These are phyloP conservation scores for Lycaena phlaeas DNA, from an alignment of 2,888 invertebrate genomes.

Conservation along the genomic window DNA sequence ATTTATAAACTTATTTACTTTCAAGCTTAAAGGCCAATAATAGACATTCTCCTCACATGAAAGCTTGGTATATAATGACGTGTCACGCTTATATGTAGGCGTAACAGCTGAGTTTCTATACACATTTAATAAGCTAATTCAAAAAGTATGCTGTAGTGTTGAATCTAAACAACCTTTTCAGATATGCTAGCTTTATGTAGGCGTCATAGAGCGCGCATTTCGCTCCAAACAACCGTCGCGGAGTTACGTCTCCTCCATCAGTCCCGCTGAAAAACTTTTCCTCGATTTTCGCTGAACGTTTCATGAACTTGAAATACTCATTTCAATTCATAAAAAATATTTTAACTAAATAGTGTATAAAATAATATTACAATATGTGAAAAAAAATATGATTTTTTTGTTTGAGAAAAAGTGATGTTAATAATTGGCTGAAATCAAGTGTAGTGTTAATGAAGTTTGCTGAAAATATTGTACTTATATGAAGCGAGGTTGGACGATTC, in stretches of 20 bases:
- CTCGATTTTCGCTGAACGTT: slow-evolving; percentile 19
- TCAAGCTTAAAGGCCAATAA: not conserved
- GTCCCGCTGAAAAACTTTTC: slow-evolving; percentile 44
- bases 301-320: not conserved
- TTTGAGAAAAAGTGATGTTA: not conserved
- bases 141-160: slow-evolving; percentile 17
- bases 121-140: slow-evolving; percentile 13
- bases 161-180: slow-evolving; percentile 20
- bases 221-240: slow-evolving; percentile 39
- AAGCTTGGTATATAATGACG: not conserved
- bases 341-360: not conserved
- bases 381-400: not conserved
- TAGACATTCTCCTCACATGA: not conserved
- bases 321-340: not conserved
- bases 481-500: slow-evolving; percentile 53
- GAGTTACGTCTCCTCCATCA: slow-evolving; percentile 33
- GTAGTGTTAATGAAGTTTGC: slow-evolving; percentile 15
- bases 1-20: too few relatives aligned
- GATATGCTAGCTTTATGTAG: slow-evolving; percentile 27
- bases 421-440: slow-evolving; percentile 7
- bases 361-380: not conserved
- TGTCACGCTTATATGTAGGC: not conserved
- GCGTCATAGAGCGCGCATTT: slow-evolving; percentile 40
- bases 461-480: slow-evolving; percentile 43
- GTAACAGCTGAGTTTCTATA: not conserved